These are phyloP conservation scores for Zaprionus capensis DNA, from an alignment of 1,140 invertebrate genomes.

Conservation along the genomic window DNA sequence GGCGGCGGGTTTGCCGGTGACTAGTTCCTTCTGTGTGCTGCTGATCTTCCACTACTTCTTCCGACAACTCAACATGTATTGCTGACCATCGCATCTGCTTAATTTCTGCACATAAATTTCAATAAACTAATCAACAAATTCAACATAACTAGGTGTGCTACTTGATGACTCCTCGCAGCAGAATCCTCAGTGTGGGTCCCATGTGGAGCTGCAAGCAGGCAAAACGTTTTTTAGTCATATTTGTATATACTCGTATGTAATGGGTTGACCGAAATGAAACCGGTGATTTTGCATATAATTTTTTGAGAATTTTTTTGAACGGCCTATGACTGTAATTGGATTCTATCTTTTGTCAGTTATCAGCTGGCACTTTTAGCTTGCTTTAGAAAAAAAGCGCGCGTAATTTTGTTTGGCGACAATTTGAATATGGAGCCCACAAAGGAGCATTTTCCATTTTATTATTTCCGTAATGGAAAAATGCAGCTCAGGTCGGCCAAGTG, in stretches of 20 bases:
- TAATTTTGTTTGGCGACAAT: too few relatives aligned
- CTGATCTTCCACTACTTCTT: slow-evolving; percentile 92
- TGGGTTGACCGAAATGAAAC: too few relatives aligned
- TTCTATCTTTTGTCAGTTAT: too few relatives aligned
- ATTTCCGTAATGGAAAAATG: too few relatives aligned
- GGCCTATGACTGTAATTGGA: too few relatives aligned
- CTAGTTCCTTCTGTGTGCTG: slow-evolving; percentile 90
- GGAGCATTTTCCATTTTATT: too few relatives aligned
- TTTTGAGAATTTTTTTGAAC: too few relatives aligned
- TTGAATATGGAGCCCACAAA: too few relatives aligned
- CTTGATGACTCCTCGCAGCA: slow-evolving; percentile 57
- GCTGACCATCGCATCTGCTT: slow-evolving; percentile 49
- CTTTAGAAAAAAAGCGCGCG: too few relatives aligned
- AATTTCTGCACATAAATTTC: slow-evolving; percentile 38
- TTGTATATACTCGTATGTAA: neutral
- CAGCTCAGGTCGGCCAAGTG: too few relatives aligned
- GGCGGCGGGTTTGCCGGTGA: slow-evolving; percentile 89
- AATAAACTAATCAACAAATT: slow-evolving; percentile 23
- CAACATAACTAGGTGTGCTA: slow-evolving; percentile 9
- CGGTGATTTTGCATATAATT: too few relatives aligned
- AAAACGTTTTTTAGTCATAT: neutral
- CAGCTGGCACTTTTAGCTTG: too few relatives aligned
- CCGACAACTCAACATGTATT: slow-evolving; percentile 86
- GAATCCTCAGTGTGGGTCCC: slow-evolving; percentile 74
- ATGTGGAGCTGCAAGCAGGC: slow-evolving; percentile 64